Percentiles rank a stretch among this genome's conserved stretches.
phyloP scores from a whole-genome alignment of 1,140 invertebrate species.

The Rhagoletis zephyria region DNA sequence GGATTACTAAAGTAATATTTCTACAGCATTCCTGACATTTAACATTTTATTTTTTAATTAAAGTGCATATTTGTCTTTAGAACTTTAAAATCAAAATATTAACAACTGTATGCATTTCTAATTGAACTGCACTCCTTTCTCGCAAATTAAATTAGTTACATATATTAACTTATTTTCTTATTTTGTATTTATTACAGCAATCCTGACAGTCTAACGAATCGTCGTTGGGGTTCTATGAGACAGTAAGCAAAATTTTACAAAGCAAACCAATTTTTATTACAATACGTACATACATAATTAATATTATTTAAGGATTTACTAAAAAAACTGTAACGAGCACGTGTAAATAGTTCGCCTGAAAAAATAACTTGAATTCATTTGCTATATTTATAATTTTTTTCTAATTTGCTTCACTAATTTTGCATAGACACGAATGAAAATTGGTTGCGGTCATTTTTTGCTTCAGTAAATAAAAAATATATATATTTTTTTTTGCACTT shows the following conservation, averaged over 20 bases:
- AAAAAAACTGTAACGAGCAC: neutral
- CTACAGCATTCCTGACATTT: too few relatives aligned
- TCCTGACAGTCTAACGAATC: constrained; percentile 80
- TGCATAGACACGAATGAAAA: constrained; percentile 18
- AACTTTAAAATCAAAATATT: too few relatives aligned
- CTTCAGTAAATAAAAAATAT: neutral
- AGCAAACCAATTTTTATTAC: constrained; percentile 47
- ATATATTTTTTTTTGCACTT: too few relatives aligned
- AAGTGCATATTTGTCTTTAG: too few relatives aligned
- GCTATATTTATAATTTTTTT: neutral
- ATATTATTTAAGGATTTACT: neutral
- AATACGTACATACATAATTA: neutral
- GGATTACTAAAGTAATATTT: too few relatives aligned
- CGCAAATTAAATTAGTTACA: too few relatives aligned
- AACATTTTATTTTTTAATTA: too few relatives aligned
- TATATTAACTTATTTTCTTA: too few relatives aligned
- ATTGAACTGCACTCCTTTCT: too few relatives aligned
- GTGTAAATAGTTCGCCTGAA: neutral
- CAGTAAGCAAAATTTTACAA: constrained; percentile 77
- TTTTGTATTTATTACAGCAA: constrained; percentile 73
- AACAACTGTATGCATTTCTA: too few relatives aligned
- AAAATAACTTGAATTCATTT: neutral
- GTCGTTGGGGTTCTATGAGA: constrained; percentile 85
- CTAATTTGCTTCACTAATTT: neutral
- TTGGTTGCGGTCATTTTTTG: constrained; percentile 49